Base-by-base conservation (phyloP, 2,888 invertebrate species). In the Raillietiella orientalis region DNA sequence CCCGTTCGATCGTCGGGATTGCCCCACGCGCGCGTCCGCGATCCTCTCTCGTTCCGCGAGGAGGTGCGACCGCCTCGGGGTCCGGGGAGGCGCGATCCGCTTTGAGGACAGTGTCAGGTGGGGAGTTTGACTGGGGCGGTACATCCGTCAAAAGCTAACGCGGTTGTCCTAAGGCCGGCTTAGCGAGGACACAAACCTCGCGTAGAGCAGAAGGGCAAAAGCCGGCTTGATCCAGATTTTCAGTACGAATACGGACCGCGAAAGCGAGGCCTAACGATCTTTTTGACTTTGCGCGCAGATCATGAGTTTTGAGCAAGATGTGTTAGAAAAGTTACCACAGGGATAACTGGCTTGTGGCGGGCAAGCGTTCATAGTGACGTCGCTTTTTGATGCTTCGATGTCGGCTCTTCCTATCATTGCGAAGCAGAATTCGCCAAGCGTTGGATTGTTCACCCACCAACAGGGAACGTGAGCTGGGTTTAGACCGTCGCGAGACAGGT, bases 401-500 rank as follows among this genome's bases (percentile, higher is more conserved):
- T 62, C 59, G 59, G 58, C 59, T 62, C 58, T 60, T 61, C 59
- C 59, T 62, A 60, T 59, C 58, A 59, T 62, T 58, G 58, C 50
- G 58, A 60, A 59, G 59, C 60, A 55, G 55, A 61, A 59, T 55
- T 59, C 53, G 48, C 56, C 52, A 59, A 59, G 59, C 51, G 58
- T 61, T 51, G 59, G 59, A 61, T 62, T 62, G 59, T 60, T 62
- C 57, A 59, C 56, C 58, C 57, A 50, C 52, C 45, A 55, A 57
- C 44, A 56, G 56, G 55, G 55, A 58, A 58, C 52, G 54, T 58
- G 57, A 57, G 56, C 55, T 55, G 55, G 55, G 55, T 55, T 58
- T 56, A 56, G 56, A 57, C 55, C 53, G 55, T 58, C 56, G 55
- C 53, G 55, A 55, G 55, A 55, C 52, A 55, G 53, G 53, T 55